phyloP scores from a whole-genome alignment of 2,113 vertebrate species.

The Lasiurus borealis region DNA sequence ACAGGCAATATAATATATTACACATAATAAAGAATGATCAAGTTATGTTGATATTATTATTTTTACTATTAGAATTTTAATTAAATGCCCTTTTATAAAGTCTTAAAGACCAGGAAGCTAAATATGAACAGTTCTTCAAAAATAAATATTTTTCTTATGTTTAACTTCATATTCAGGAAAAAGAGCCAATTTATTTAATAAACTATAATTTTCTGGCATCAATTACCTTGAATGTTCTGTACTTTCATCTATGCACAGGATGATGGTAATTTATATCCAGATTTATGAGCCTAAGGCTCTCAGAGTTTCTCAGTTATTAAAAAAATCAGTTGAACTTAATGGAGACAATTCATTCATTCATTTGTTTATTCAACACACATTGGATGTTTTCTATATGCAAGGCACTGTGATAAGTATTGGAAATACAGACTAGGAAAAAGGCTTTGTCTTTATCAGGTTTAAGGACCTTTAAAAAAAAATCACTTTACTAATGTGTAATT shows the following conservation, averaged over 20 bases:
- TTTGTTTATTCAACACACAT: slow-evolving; percentile 11
- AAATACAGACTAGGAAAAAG: not conserved
- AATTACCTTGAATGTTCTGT: slow-evolving; percentile 53
- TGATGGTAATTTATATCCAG: slow-evolving; percentile 1
- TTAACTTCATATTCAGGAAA: not conserved
- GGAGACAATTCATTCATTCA: slow-evolving; percentile 38
- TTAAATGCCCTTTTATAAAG: slow-evolving; percentile 5
- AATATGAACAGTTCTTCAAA: slow-evolving; percentile 40
- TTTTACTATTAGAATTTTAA: slow-evolving; percentile 44
- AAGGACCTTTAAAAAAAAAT: not conserved
- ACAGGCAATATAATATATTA: not conserved
- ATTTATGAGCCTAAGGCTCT: not conserved
- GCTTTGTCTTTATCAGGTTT: not conserved
- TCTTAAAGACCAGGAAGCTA: slow-evolving; percentile 4
- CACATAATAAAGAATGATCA: not conserved
- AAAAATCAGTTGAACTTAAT: slow-evolving; percentile 6
- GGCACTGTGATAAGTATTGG: not conserved
- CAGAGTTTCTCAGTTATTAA: slow-evolving; percentile 25
- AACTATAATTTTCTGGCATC: slow-evolving; percentile 61
- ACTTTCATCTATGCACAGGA: slow-evolving; percentile 45
- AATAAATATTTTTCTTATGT: slow-evolving; percentile 41
- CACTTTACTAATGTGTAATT: not conserved
- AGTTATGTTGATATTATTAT: not conserved
- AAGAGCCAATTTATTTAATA: not conserved
- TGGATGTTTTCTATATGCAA: slow-evolving; percentile 21